phyloP scores from a whole-genome alignment of 1,140 invertebrate genomes.

The Alviniconcha marisindica region DNA sequence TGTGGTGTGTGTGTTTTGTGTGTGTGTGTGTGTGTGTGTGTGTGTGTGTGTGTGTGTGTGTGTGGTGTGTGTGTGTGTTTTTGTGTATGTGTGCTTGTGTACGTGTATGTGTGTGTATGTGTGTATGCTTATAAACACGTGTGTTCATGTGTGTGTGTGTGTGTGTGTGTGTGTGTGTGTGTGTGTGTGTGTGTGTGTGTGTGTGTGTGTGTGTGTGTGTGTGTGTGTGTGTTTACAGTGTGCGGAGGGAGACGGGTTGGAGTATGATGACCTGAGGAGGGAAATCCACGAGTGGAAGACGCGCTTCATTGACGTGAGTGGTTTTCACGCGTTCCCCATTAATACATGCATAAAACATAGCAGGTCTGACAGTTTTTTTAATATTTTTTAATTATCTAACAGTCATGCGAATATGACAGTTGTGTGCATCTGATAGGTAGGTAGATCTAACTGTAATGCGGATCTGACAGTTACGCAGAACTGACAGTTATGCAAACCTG shows the following conservation, averaged over 20 bases:
- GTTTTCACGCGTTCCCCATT: too few relatives aligned
- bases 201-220: background rate
- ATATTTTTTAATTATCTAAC: too few relatives aligned
- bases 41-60: background rate
- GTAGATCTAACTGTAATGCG: too few relatives aligned
- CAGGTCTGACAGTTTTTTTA: too few relatives aligned
- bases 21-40: too few relatives aligned
- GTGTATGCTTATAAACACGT: background rate
- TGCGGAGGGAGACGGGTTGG: conserved; percentile 76
- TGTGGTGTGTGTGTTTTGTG: too few relatives aligned
- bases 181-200: background rate
- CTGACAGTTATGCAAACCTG: too few relatives aligned
- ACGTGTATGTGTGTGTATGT: background rate
- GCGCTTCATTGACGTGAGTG: conserved; percentile 83
- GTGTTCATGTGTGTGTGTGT: background rate
- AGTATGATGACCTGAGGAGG: conserved; percentile 75
- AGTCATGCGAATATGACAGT: too few relatives aligned
- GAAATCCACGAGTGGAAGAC: conserved; percentile 85
- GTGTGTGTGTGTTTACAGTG: conserved; percentile 57
- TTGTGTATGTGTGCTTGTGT: background rate
- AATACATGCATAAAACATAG: too few relatives aligned
- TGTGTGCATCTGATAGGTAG: too few relatives aligned
- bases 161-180: background rate
- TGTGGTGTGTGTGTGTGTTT: background rate
- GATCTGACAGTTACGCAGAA: too few relatives aligned